Percentiles rank a stretch among this genome's conserved stretches.
Evolutionary conservation across 2,888 invertebrate genomes (phyloP).

Genomic region (Leptarthrus brevirostris): DNA sequence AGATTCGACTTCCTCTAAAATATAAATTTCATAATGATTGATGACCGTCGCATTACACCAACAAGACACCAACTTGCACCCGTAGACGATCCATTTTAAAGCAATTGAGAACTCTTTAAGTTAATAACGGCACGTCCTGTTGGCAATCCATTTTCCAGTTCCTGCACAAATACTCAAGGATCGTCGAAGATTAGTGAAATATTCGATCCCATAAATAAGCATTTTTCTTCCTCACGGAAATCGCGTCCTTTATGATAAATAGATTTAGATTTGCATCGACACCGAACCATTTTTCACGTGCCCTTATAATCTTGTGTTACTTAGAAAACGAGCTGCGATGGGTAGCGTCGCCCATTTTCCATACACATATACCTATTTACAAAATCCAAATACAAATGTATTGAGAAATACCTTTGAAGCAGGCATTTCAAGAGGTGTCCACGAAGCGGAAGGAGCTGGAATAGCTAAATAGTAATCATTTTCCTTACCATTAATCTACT

Average conservation of each 20-base stretch:
- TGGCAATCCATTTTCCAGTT: slow-evolving; percentile 35
- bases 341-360: not conserved
- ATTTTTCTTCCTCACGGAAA: slow-evolving; percentile 23
- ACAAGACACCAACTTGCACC: slow-evolving; percentile 17
- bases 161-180: slow-evolving; percentile 7
- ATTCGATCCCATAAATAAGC: slow-evolving; percentile 39
- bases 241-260: slow-evolving; percentile 44
- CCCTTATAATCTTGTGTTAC: slow-evolving; percentile 5
- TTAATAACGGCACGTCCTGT: slow-evolving; percentile 43
- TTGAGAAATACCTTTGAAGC: not conserved
- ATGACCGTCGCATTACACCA: slow-evolving; percentile 11
- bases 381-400: not conserved
- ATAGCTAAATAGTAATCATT: slow-evolving; percentile 42
- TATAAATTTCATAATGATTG: slow-evolving; percentile 33
- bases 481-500: slow-evolving; percentile 31
- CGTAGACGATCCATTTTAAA: slow-evolving; percentile 42
- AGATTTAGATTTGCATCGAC: slow-evolving; percentile 43
- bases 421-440: slow-evolving; percentile 5
- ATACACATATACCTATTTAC: not conserved
- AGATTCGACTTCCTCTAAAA: no score
- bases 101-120: slow-evolving; percentile 39
- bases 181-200: slow-evolving; percentile 37
- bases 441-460: not conserved
- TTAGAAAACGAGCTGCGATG: not conserved
- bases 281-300: slow-evolving; percentile 32